Base-by-base conservation (phyloP, 1,140 invertebrate species). In the Triops longicaudatus region DNA sequence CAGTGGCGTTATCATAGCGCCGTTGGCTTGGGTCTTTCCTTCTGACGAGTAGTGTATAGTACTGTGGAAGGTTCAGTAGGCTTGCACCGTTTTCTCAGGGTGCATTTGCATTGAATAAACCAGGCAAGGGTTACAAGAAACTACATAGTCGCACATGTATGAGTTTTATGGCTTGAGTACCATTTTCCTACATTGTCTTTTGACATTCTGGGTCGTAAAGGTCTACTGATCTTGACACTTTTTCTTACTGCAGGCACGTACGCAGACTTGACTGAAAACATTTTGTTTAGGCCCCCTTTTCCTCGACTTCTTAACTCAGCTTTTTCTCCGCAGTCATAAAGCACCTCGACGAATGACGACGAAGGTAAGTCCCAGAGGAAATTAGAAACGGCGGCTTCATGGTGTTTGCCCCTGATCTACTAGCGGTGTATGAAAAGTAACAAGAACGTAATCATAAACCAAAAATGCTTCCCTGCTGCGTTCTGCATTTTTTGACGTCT, bases 301-400 rank as follows among this genome's bases (percentile, higher is more conserved):
- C 50, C 22, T 17, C 10, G 31, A 37, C 50, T 63, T 14, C 50
- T 63, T 63, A 63, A 14, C 50, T 63, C 50, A 63, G 50, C 50
- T 63, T 63, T 63, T 37, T 17, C 50, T 63, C 50, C 50, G 50
- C 50, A 63, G 14, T 63, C 50, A 63, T 63, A 63, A 63, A 63
- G 50, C 50, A 63, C 50, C 22, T 22, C 17, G 50, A 14, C 6
- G 50, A 63, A 63, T 63, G 50, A 63, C 50, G 50, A 63, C n/a
- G 12, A 5, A 14, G 50, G 22, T 22, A 37, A 22, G 50, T 63
- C 50, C 50, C 50, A n/a, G n/a, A 63, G 50, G 50, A 63, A 63
- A 63, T 63, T 63, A 63, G 50, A 63, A 63, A 63, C 50, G 50
- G 22, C 50, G 14, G 50, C 50, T 63, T 22, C 50, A n/a, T 63